These are phyloP conservation scores for Xiphophorus hellerii DNA, from an alignment of 2,113 vertebrate species.

Conservation along the genomic window DNA sequence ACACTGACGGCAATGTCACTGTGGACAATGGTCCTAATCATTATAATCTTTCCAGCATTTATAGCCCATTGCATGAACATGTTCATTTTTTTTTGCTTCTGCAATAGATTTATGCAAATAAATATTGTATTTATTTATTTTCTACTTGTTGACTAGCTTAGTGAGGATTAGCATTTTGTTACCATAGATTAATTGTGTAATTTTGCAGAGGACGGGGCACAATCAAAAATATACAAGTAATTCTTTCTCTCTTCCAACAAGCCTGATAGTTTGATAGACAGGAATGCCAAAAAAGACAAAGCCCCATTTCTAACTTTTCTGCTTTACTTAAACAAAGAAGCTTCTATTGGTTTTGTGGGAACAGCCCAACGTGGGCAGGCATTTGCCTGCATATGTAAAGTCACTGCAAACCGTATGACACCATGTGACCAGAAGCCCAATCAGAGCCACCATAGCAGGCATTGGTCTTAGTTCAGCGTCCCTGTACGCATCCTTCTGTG, in stretches of 20 bases:
- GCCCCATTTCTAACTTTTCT: conserved; percentile 24
- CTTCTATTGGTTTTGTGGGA: conserved; percentile 7
- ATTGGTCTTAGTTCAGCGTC: conserved; percentile 42
- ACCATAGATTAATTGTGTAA: not conserved
- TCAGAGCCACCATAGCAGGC: conserved; percentile 42
- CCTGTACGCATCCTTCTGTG: not conserved
- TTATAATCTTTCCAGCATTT: not conserved
- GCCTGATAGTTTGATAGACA: conserved; percentile 43
- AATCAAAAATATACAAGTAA: not conserved
- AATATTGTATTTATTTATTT: not conserved
- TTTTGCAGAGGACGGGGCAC: not conserved
- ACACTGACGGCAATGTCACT: conserved; percentile 22
- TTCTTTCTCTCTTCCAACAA: not conserved
- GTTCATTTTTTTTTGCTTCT: not conserved
- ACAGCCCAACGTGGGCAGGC: conserved; percentile 2
- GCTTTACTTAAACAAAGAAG: conserved; percentile 20
- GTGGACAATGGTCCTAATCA: not conserved
- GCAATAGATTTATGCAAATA: not conserved
- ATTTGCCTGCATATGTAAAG: conserved; percentile 12
- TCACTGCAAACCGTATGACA: conserved; percentile 42
- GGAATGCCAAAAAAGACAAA: conserved; percentile 59
- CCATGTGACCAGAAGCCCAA: conserved; percentile 34
- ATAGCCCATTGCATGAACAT: too few relatives aligned
- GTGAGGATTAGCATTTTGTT: conserved; percentile 6
- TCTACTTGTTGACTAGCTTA: not conserved